Conservation (phyloP, 1,140 invertebrate species). For the Cepaea nemoralis region DNA sequence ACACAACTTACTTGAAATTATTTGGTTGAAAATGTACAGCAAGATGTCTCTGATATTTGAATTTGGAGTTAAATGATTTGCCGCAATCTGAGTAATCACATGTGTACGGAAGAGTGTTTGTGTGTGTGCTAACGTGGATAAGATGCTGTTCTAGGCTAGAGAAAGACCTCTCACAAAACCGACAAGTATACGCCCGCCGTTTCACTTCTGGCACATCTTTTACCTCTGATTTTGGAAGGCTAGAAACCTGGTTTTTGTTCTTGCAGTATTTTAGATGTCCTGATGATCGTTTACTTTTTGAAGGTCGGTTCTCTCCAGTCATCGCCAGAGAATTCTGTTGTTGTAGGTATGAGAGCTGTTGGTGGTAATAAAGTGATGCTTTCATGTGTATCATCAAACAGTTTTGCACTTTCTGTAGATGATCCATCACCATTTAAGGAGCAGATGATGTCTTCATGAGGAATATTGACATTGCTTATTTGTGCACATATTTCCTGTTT, state of each 20-base stretch:
- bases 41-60: slow-evolving; percentile 64
- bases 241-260: slow-evolving; percentile 22
- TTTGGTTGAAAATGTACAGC: slow-evolving; percentile 62
- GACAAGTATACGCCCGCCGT: slow-evolving; percentile 22
- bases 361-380: background rate
- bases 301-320: background rate
- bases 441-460: no score
- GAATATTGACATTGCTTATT: background rate
- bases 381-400: background rate
- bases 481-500: background rate
- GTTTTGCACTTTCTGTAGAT: background rate
- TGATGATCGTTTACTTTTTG: slow-evolving; percentile 8
- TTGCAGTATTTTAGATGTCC: slow-evolving; percentile 44
- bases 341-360: slow-evolving; percentile 13
- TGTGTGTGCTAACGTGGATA: slow-evolving; percentile 74
- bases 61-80: slow-evolving; percentile 66
- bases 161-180: slow-evolving; percentile 66
- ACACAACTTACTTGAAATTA: slow-evolving; percentile 59
- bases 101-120: slow-evolving; percentile 78
- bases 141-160: slow-evolving; percentile 73
- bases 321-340: background rate
- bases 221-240: background rate
- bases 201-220: background rate
- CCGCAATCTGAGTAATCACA: slow-evolving; percentile 59
- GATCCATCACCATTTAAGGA: background rate